Base-by-base conservation (phyloP, 2,113 vertebrate genomes). In the Steatornis caripensis region DNA sequence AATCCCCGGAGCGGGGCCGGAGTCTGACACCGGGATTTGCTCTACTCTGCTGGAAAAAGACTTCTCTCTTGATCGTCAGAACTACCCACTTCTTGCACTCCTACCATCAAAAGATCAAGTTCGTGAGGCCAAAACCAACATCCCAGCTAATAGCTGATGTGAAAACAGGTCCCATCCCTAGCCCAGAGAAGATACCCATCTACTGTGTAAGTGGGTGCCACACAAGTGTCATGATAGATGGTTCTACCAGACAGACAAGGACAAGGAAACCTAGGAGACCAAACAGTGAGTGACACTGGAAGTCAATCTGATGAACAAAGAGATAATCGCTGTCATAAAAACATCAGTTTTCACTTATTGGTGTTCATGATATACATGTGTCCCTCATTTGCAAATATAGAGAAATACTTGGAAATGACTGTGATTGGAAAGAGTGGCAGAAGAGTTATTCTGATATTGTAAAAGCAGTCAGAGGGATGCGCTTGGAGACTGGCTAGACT, bases 401-500 rank as follows among this genome's bases (percentile, higher is more conserved):
- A 68, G 37, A 64, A 88, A 79, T 72, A 60, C 34, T 82, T 68
- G 65, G 61, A 89, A 87, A 78, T 65, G 0, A 49, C 55, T 87
- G 17, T 75, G 24, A 20, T 27, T 74, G 60, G 37, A 48, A 89
- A 82, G 11, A 53, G 39, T 14, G 45, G 55, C 37, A 60, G 30
- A 75, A 66, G 55, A 51, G 39, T 78, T 89, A 20, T 17, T 91
- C 64, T 48, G 39, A 34, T 94, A 48, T 9, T 55, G 48, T n/a
- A 87, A 94, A 91, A 84, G 61, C 84, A n/a, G 61, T 43, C 27
- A 60, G 65, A 68, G 39, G 4, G 27, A 92, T 68, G 72, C 3
- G 4, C 72, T 89, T 74, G 80, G 55, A 95, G 81, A 55, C 84
- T 48, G 94, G 89, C 91, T 95, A 95, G 95, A 75, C 94, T 87